Evolutionary conservation across 2,113 vertebrate genomes (phyloP).

Genomic region (Raja brachyura): DNA sequence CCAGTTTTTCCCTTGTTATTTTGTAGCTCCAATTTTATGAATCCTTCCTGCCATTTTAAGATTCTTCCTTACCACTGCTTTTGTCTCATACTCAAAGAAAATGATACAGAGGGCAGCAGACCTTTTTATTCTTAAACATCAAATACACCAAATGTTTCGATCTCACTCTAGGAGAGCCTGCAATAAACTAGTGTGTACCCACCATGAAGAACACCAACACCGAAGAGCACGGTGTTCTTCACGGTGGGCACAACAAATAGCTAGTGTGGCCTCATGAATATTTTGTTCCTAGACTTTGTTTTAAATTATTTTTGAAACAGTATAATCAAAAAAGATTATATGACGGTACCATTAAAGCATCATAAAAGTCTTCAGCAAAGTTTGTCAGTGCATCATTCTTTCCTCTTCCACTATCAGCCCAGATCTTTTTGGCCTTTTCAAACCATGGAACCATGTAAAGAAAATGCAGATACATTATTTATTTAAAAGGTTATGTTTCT

Average conservation of each 20-base stretch:
- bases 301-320: not conserved
- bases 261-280: too few relatives aligned
- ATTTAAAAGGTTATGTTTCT: not conserved
- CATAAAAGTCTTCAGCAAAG: conserved; percentile 80
- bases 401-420: conserved; percentile 57
- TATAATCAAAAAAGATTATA: not conserved
- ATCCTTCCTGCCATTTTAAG: not conserved
- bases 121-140: not conserved
- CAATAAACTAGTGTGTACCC: too few relatives aligned
- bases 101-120: not conserved
- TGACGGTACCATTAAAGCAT: conserved; percentile 63
- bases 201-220: too few relatives aligned
- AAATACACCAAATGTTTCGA: not conserved
- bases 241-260: too few relatives aligned
- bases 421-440: conserved; percentile 73
- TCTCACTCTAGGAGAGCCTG: too few relatives aligned
- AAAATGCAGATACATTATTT: conserved; percentile 38
- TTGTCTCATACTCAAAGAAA: not conserved
- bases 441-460: conserved; percentile 86
- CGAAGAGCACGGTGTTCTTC: too few relatives aligned
- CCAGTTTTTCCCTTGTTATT: not conserved
- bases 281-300: too few relatives aligned
- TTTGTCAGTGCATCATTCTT: conserved; percentile 61
- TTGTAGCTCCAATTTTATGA: not conserved
- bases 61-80: not conserved